Percentiles rank a stretch among this genome's conserved stretches.
phyloP scores from a whole-genome alignment of 2,888 invertebrate genomes.

The Athripsodes cinereus region DNA sequence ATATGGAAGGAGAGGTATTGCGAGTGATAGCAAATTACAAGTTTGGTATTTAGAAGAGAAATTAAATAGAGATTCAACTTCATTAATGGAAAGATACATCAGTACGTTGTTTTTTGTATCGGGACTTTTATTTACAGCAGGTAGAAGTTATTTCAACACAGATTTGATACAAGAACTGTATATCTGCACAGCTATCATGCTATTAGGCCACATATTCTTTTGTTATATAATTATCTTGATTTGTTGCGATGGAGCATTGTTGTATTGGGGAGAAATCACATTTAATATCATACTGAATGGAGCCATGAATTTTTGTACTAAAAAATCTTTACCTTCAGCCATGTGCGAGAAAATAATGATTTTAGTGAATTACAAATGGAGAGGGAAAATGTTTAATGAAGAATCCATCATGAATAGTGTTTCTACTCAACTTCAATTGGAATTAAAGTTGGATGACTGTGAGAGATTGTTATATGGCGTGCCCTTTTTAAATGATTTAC shows the following conservation, averaged over 20 bases:
- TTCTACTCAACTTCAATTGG: constrained; percentile 44
- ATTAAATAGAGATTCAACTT: not conserved
- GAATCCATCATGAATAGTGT: constrained; percentile 35
- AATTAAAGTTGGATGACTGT: constrained; percentile 52
- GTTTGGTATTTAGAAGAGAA: not conserved
- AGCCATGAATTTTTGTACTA: constrained; percentile 34
- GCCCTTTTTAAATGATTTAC: constrained; percentile 48
- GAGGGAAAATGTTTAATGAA: constrained; percentile 37
- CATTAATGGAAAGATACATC: constrained; percentile 4
- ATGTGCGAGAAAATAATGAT: constrained; percentile 35
- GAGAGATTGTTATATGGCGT: constrained; percentile 49
- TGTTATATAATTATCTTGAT: constrained; percentile 7
- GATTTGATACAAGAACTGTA: not conserved
- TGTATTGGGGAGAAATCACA: constrained; percentile 5
- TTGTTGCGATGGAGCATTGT: constrained; percentile 1
- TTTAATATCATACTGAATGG: constrained; percentile 34
- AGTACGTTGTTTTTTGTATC: constrained; percentile 14
- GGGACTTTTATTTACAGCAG: constrained; percentile 15
- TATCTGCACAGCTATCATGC: constrained; percentile 5
- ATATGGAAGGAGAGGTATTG: not conserved
- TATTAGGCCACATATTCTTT: constrained; percentile 9
- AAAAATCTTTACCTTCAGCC: constrained; percentile 33
- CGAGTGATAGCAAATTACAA: not conserved
- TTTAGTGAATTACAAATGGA: constrained; percentile 37
- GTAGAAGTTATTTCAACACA: not conserved